Evolutionary conservation across 2,888 invertebrate species (phyloP).

Genomic region (Drosophila helvetica): DNA sequence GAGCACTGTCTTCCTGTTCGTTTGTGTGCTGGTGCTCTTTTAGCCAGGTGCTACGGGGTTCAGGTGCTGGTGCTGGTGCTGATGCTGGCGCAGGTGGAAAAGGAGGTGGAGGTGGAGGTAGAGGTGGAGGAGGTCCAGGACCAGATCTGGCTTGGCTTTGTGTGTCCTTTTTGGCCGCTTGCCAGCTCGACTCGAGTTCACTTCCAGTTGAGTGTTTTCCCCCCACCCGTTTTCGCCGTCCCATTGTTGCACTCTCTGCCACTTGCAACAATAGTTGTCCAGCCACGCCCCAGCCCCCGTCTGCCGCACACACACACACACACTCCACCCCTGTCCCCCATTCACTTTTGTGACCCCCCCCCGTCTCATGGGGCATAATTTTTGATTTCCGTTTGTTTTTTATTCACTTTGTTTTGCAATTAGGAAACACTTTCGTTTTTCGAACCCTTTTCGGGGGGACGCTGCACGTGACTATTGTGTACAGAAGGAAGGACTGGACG

Average conservation of each 20-base stretch:
- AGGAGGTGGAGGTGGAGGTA: no score
- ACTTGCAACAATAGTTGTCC: slow-evolving; percentile 65
- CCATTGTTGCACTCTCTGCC: slow-evolving; percentile 31
- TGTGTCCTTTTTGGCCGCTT: slow-evolving; percentile 54
- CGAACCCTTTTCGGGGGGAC: neutral
- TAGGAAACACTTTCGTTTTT: slow-evolving; percentile 34
- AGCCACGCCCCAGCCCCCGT: slow-evolving; percentile 56
- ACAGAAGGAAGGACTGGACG: neutral
- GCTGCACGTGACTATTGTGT: neutral
- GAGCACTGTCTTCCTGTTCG: slow-evolving; percentile 45
- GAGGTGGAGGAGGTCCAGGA: slow-evolving; percentile 34
- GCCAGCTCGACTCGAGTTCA: slow-evolving; percentile 67
- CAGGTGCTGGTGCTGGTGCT: neutral
- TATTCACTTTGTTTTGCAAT: slow-evolving; percentile 42
- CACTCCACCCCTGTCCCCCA: slow-evolving; percentile 21
- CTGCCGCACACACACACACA: slow-evolving; percentile 15
- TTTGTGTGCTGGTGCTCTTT: slow-evolving; percentile 39
- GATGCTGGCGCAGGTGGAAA: no score
- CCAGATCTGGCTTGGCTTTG: slow-evolving; percentile 24
- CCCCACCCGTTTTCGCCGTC: slow-evolving; percentile 16
- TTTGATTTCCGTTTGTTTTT: slow-evolving; percentile 2
- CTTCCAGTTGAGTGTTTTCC: slow-evolving; percentile 67
- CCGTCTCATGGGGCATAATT: slow-evolving; percentile 22
- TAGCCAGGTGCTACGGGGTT: slow-evolving; percentile 14
- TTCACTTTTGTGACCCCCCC: slow-evolving; percentile 49